These are phyloP conservation scores for Tiliacea aurago DNA, from an alignment of 2,888 invertebrate genomes.

Conservation along the genomic window DNA sequence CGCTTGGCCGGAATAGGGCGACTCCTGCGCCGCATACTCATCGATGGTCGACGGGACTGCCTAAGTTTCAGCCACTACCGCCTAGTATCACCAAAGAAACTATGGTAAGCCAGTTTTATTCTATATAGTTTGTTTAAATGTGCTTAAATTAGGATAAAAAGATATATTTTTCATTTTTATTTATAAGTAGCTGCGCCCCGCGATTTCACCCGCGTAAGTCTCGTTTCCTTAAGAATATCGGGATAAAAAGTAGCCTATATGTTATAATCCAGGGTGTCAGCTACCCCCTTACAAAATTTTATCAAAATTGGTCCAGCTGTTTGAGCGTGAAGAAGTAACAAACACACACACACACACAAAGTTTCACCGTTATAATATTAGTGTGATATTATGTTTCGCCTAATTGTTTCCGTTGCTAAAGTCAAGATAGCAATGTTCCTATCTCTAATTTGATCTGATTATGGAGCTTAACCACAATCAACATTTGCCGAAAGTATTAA, in stretches of 20 bases:
- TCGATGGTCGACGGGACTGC: constrained; percentile 93
- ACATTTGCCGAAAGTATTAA: constrained; percentile 28
- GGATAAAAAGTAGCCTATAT: too few relatives aligned
- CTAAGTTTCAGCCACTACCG: constrained; percentile 93
- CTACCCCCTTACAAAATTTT: too few relatives aligned
- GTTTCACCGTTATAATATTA: too few relatives aligned
- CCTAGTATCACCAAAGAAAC: constrained; percentile 95
- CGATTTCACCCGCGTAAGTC: too few relatives aligned
- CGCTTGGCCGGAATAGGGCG: constrained; percentile 92
- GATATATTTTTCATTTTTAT: too few relatives aligned
- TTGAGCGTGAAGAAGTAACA: too few relatives aligned
- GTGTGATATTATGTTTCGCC: too few relatives aligned
- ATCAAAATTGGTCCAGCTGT: too few relatives aligned
- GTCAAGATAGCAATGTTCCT: constrained; percentile 26
- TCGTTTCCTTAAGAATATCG: too few relatives aligned
- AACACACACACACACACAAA: too few relatives aligned
- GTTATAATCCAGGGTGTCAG: too few relatives aligned
- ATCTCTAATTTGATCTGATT: constrained; percentile 45
- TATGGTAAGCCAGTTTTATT: constrained; percentile 89
- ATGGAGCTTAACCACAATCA: constrained; percentile 21
- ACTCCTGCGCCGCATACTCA: constrained; percentile 89
- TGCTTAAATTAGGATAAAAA: not conserved
- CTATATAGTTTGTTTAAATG: not conserved
- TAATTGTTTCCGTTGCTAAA: constrained; percentile 1
- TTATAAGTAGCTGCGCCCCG: too few relatives aligned